Base-by-base conservation (phyloP, 1,140 invertebrate genomes). In the Lepidurus apus region DNA sequence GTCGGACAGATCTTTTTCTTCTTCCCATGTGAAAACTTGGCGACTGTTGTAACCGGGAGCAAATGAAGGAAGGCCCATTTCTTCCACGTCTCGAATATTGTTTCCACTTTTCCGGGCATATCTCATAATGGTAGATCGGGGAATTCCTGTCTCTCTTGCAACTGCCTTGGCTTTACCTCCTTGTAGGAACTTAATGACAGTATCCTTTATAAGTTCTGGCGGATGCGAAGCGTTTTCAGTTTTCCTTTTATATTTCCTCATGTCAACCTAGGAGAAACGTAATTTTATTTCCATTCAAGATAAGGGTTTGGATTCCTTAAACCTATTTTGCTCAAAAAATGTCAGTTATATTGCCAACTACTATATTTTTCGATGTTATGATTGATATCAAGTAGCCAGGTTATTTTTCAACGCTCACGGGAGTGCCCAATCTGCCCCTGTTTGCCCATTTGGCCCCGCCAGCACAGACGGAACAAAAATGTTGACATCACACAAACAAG, bases 301-400 rank as follows among this genome's bases (percentile, higher is more conserved):
- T 47, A 47, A 47, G 45, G 45, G 45, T 47, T 47, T 47, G 45
- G 45, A 47, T 47, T 47, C 45, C 45, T 47, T 47, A 47, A 47
- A 47, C 45, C 45, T 47, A 47, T 47, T 17, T 47, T 47, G 45
- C 45, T 47, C 0, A 47, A 47, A 47, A 47, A 9, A 47, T 47
- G 1, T 47, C 45, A 47, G 45, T 47, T 1, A 47, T 1, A 47
- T 47, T 47, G 2, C 17, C 1, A 47, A 47, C 45, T 47, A 47
- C 45, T 47, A 47, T 47, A 17, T 47, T 47, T 47, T 47, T 47
- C 45, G 45, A 17, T 47, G 9, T 47, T 47, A 47, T 47, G 9
- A 47, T 47, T 47, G 45, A 47, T 2, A 47, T 47, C 45, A 47
- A 47, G 17, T 47, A 47, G 45, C 45, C 45, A 47, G 45, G 45